Evolutionary conservation across 2,797 vertebrate species (phyloP).

Genomic region (Valencia hispanica): DNA sequence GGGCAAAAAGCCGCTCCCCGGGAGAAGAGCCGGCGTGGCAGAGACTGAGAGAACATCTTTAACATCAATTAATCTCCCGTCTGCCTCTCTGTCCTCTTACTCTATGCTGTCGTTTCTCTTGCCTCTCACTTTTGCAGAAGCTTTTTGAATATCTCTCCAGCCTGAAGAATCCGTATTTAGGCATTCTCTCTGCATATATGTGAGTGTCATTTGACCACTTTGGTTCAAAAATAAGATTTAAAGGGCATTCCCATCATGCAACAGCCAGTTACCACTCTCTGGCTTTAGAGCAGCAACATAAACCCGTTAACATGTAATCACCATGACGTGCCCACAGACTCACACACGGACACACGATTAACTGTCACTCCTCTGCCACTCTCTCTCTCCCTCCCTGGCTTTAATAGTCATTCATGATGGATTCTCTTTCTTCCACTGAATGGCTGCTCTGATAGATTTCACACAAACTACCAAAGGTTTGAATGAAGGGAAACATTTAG

Average conservation of each 20-base stretch:
- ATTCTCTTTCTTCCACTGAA: constrained; percentile 7
- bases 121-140: constrained; percentile 26
- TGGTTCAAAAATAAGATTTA: constrained; percentile 54
- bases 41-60: constrained; percentile 56
- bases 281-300: constrained; percentile 62
- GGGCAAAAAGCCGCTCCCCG: constrained; percentile 61
- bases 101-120: constrained; percentile 17
- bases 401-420: constrained; percentile 24
- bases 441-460: constrained; percentile 22
- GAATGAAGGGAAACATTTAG: constrained; percentile 10
- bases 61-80: constrained; percentile 68
- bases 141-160: constrained; percentile 26
- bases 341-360: constrained; percentile 30
- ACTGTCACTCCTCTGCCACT: constrained; percentile 17
- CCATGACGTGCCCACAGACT: constrained; percentile 39
- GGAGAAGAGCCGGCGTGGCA: constrained; percentile 48
- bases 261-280: constrained; percentile 57
- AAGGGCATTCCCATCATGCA: constrained; percentile 75
- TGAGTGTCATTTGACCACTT: constrained; percentile 31
- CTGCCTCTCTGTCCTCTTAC: constrained; percentile 36
- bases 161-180: not conserved
- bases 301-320: constrained; percentile 68
- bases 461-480: constrained; percentile 6
- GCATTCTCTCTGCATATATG: not conserved
- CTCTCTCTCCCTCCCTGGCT: constrained; percentile 5